Conservation (phyloP, 2,113 vertebrate species). For the Lepisosteus osseus region DNA sequence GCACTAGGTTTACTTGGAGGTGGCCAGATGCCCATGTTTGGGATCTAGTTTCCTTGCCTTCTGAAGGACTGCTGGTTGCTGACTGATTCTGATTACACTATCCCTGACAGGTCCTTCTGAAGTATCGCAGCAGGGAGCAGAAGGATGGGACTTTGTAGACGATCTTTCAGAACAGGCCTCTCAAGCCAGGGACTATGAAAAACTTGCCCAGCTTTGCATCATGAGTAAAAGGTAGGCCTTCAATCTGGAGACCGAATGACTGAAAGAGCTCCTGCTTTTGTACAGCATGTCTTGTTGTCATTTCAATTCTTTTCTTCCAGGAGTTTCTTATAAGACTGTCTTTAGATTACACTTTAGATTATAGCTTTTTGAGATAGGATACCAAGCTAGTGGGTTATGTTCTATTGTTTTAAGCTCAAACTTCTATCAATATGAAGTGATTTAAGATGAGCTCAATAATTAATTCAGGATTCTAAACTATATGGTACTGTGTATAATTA, state of each 20-base stretch:
- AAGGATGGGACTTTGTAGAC: conserved; percentile 65
- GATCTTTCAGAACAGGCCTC: conserved; percentile 70
- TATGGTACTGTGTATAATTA: no score
- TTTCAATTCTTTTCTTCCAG: conserved; percentile 24
- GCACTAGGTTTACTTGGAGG: conserved; percentile 37
- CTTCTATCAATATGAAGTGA: background rate
- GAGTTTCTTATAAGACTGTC: background rate
- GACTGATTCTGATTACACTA: conserved; percentile 66
- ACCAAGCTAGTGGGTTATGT: background rate
- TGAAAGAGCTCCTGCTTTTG: background rate
- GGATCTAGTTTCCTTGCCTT: conserved; percentile 58
- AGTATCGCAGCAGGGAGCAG: conserved; percentile 59
- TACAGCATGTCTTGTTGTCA: background rate
- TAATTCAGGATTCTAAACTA: no score
- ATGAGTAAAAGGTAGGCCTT: conserved; percentile 75
- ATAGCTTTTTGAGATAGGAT: background rate
- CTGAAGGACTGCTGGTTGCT: conserved; percentile 39
- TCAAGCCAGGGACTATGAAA: conserved; percentile 66
- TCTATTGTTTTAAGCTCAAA: background rate
- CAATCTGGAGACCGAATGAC: background rate
- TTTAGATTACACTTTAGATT: background rate
- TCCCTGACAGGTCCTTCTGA: conserved; percentile 73
- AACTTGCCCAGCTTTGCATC: conserved; percentile 67
- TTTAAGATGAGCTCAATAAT: background rate
- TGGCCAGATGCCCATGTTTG: conserved; percentile 49